Percentiles rank a stretch among this genome's conserved stretches.
Conservation (phyloP, 2,888 invertebrate genomes). For the Hedya salicella region DNA sequence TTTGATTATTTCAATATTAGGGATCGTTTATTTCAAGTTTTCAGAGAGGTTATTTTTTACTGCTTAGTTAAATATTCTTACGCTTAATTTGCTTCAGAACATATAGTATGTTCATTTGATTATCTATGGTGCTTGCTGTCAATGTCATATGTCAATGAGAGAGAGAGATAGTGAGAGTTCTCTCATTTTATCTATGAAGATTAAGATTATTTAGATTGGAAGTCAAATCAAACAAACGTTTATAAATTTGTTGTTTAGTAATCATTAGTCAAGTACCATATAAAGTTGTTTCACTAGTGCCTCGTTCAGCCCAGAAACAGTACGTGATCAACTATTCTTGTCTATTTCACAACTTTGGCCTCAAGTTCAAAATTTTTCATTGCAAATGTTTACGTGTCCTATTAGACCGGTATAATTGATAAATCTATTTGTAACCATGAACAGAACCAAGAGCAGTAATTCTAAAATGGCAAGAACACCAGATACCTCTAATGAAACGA, state of each 20-base stretch:
- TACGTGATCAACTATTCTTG: slow-evolving; percentile 35
- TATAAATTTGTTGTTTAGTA: slow-evolving; percentile 18
- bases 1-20: no score
- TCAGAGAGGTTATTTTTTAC: no score
- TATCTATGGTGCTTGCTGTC: no score
- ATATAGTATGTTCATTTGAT: no score
- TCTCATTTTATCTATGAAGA: not conserved
- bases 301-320: slow-evolving; percentile 15
- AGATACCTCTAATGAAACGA: slow-evolving; percentile 58
- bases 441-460: slow-evolving; percentile 76
- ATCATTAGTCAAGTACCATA: slow-evolving; percentile 18
- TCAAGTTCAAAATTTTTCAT: slow-evolving; percentile 30
- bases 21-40: no score
- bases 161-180: not conserved
- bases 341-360: slow-evolving; percentile 26
- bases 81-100: no score
- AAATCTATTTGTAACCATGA: slow-evolving; percentile 65
- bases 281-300: not conserved
- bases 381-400: slow-evolving; percentile 42
- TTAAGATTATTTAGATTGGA: slow-evolving; percentile 1
- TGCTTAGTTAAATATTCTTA: no score
- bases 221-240: not conserved
- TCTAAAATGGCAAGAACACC: slow-evolving; percentile 67
- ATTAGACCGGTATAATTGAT: slow-evolving; percentile 47
- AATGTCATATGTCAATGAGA: not conserved